Evolutionary conservation across 2,113 vertebrate genomes (phyloP).

Genomic region (Haemorhous mexicanus): DNA sequence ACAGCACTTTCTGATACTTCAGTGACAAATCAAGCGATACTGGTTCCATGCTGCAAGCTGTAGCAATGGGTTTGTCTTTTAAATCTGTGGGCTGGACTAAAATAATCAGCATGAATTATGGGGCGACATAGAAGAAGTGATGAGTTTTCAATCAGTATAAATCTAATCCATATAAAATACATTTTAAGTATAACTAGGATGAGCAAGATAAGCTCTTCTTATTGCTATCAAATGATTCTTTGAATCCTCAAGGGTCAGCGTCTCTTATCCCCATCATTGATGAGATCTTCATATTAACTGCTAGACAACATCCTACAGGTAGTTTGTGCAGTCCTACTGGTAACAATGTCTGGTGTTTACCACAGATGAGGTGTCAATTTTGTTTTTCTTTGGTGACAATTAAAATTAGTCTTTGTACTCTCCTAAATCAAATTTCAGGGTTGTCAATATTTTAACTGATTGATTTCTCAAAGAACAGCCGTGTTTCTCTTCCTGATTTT

Average conservation of each 20-base stretch:
- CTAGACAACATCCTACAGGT: neutral
- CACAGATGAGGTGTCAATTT: neutral
- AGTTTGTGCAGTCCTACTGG: neutral
- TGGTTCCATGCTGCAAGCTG: neutral
- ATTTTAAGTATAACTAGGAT: too few species aligned
- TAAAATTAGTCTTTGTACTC: neutral
- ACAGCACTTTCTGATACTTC: neutral
- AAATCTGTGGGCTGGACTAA: neutral
- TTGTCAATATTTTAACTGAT: neutral
- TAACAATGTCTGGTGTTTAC: neutral
- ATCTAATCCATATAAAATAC: too few species aligned
- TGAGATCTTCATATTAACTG: neutral
- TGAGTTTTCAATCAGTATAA: too few species aligned
- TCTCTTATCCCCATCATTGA: neutral
- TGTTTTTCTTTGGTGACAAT: neutral
- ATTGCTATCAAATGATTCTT: neutral
- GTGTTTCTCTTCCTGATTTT: neutral
- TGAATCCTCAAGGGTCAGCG: neutral
- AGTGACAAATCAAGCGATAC: neutral
- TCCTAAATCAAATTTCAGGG: neutral
- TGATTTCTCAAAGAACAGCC: neutral
- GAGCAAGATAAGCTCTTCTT: neutral
- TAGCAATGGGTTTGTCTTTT: neutral
- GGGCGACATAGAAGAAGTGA: too few species aligned
- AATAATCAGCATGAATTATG: too few species aligned